phyloP scores from a whole-genome alignment of 2,888 invertebrate genomes.

The Coleophora flavipennella region DNA sequence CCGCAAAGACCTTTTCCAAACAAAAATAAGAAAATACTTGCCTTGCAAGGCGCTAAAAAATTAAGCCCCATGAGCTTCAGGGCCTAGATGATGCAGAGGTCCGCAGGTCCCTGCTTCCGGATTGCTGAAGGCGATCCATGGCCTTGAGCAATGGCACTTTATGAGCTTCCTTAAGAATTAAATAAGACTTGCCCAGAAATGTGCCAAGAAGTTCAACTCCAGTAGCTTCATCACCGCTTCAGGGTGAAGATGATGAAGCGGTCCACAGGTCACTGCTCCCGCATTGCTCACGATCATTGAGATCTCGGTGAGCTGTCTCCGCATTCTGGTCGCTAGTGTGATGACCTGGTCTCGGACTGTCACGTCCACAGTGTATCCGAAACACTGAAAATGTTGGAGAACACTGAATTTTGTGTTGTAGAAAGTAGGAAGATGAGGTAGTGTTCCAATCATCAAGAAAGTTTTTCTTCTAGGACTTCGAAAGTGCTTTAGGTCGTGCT shows the following conservation, averaged over 20 bases:
- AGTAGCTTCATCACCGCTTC: conserved; percentile 40
- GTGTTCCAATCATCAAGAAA: no score
- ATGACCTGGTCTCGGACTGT: conserved; percentile 59
- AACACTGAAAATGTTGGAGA: conserved; percentile 32
- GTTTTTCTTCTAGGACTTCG: no score
- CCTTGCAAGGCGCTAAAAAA: conserved; percentile 59
- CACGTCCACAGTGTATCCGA: conserved; percentile 58
- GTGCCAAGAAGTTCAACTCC: conserved; percentile 53
- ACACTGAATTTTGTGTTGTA: no score
- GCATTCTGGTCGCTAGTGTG: conserved; percentile 45
- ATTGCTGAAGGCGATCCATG: no score
- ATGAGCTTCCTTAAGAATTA: no score
- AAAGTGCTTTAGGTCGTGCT: no score
- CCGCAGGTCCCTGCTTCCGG: conserved; percentile 43
- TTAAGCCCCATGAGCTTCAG: conserved; percentile 52
- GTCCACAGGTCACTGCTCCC: conserved; percentile 38
- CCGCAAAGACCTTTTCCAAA: no score
- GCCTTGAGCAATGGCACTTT: no score
- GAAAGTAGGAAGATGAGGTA: no score
- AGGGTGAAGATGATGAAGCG: conserved; percentile 37
- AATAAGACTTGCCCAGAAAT: conserved; percentile 45
- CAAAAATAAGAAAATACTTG: conserved; percentile 14
- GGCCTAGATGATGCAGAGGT: conserved; percentile 40
- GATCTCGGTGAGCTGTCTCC: conserved; percentile 47
- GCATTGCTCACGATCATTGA: conserved; percentile 60